Conservation (phyloP, 2,113 vertebrate genomes). For the Antechinus stuartii region DNA sequence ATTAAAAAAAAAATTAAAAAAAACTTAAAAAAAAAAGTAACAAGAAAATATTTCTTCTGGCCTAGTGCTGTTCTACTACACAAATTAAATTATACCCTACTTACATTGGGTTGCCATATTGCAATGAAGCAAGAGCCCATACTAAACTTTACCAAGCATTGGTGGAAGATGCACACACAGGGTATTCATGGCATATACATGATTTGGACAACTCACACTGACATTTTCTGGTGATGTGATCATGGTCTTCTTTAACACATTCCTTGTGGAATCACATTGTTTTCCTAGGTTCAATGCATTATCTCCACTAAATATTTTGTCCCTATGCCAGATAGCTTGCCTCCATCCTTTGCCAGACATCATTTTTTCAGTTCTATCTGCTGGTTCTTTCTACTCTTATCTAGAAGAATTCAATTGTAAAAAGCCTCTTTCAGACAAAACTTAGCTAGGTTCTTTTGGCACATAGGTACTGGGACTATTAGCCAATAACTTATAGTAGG, state of each 20-base stretch:
- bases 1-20: too few relatives aligned
- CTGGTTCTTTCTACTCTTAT: background rate
- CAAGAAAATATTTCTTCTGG: background rate
- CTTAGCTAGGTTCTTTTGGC: background rate
- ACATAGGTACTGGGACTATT: background rate
- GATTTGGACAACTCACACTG: background rate
- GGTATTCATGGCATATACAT: background rate
- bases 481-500: background rate
- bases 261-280: too few relatives aligned
- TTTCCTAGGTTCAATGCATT: background rate
- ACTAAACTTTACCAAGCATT: background rate
- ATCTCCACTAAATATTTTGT: background rate
- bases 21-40: too few relatives aligned
- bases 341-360: background rate
- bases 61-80: background rate
- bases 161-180: background rate
- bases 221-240: background rate
- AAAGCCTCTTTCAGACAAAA: background rate
- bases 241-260: background rate
- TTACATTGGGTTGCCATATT: background rate
- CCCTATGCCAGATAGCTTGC: background rate
- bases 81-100: background rate
- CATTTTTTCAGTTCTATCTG: background rate
- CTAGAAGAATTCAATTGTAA: background rate
- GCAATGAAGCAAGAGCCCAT: background rate